phyloP scores from a whole-genome alignment of 2,113 vertebrate species.

The Osmerus mordax region DNA sequence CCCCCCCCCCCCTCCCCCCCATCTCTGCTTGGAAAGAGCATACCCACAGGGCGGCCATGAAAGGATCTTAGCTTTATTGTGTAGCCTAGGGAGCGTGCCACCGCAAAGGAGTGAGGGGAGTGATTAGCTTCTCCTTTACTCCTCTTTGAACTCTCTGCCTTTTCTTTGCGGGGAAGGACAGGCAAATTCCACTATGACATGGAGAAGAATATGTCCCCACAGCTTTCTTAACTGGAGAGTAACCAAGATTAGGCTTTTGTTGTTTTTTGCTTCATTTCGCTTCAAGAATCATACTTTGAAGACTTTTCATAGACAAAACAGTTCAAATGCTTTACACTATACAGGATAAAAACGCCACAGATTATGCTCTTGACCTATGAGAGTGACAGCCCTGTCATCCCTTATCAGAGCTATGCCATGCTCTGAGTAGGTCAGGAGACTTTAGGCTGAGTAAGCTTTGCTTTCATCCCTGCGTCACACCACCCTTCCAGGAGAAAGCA shows the following conservation, averaged over 20 bases:
- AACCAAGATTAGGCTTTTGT: neutral
- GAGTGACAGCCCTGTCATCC: neutral
- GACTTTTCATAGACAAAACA: neutral
- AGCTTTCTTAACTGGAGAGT: neutral
- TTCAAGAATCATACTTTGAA: no score
- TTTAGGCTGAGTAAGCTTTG: neutral
- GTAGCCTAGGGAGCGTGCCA: neutral
- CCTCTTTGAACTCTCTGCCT: slow-evolving; percentile 5
- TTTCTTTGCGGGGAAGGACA: neutral
- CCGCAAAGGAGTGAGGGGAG: neutral
- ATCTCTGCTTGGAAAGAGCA: neutral
- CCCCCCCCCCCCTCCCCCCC: neutral
- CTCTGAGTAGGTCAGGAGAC: neutral
- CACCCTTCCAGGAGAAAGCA: neutral
- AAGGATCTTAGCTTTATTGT: neutral
- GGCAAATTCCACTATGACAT: neutral
- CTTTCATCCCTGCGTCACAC: neutral
- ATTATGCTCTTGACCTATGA: neutral
- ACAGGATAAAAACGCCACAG: neutral
- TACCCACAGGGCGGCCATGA: neutral
- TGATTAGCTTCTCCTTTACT: slow-evolving; percentile 8
- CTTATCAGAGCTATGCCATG: neutral
- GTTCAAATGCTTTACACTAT: neutral
- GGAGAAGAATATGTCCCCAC: neutral
- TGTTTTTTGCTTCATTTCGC: no score